Evolutionary conservation across 2,888 invertebrate genomes (phyloP).

Genomic region (Vandiemenella viatica): DNA sequence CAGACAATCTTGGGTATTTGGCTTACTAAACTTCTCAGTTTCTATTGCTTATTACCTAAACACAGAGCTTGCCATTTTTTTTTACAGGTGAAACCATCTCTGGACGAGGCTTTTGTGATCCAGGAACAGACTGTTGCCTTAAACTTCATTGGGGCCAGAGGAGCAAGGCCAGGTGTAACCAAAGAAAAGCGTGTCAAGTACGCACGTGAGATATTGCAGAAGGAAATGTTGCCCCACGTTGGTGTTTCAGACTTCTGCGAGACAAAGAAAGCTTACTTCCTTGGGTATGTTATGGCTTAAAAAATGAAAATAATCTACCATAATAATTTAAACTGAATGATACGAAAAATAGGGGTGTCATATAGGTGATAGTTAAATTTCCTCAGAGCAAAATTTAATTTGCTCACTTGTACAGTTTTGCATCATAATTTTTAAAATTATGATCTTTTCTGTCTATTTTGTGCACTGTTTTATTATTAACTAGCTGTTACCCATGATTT

Average conservation of each 20-base stretch:
- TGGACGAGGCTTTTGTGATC: slow-evolving; percentile 98
- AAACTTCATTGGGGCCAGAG: slow-evolving; percentile 96
- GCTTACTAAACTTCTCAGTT: not conserved
- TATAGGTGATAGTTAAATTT: not conserved
- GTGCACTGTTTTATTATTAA: no score
- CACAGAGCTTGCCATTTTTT: not conserved
- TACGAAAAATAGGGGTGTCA: not conserved
- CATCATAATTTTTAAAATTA: no score
- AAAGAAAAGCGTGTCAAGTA: slow-evolving; percentile 99
- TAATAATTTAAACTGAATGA: not conserved
- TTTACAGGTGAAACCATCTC: slow-evolving; percentile 70
- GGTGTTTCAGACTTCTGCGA: slow-evolving; percentile 99
- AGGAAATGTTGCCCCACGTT: slow-evolving; percentile 99
- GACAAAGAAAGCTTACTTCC: slow-evolving; percentile 96
- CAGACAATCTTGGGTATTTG: not conserved
- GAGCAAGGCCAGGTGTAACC: slow-evolving; percentile 94
- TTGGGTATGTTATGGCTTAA: slow-evolving; percentile 40
- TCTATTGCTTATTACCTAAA: not conserved
- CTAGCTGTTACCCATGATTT: no score
- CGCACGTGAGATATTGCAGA: slow-evolving; percentile 96
- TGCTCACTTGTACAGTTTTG: no score
- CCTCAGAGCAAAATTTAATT: no score
- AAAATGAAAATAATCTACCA: no score
- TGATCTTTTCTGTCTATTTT: no score
- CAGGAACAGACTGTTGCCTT: slow-evolving; percentile 98